These are phyloP conservation scores for Oscheius sp. DNA, from an alignment of 2,888 invertebrate genomes.

Conservation along the genomic window DNA sequence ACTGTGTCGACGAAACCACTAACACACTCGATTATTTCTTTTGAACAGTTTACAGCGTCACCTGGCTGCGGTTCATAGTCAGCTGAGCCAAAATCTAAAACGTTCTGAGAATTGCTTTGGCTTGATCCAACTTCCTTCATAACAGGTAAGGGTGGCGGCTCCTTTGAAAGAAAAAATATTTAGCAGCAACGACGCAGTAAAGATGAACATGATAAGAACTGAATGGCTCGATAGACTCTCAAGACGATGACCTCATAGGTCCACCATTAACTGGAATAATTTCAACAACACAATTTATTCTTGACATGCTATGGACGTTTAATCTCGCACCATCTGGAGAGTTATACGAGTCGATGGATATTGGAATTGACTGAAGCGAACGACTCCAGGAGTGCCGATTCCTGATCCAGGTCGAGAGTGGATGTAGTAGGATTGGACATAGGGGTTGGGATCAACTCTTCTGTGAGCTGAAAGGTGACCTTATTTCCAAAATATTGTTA, in stretches of 20 bases:
- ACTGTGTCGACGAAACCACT: not conserved
- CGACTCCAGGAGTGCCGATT: not conserved
- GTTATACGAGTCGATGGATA: not conserved
- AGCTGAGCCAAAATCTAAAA: not conserved
- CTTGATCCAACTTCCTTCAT: not conserved
- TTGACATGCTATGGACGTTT: too few species aligned
- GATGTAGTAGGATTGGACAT: not conserved
- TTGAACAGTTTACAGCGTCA: not conserved
- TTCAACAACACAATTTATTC: too few species aligned
- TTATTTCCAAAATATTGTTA: not conserved
- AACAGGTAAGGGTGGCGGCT: not conserved
- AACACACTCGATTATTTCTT: not conserved
- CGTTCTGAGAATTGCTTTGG: not conserved
- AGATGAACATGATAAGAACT: constrained; percentile 11
- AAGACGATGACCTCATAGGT: not conserved
- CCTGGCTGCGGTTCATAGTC: not conserved
- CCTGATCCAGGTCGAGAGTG: not conserved
- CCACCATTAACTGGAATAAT: not conserved
- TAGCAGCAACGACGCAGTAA: not conserved
- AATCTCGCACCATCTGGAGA: too few species aligned
- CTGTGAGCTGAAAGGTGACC: not conserved
- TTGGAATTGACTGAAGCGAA: not conserved
- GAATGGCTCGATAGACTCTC: not conserved
- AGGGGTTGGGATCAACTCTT: not conserved
- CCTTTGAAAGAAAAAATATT: not conserved